Conservation (phyloP, 2,113 vertebrate species). For the Campylomormyrus tamandua region DNA sequence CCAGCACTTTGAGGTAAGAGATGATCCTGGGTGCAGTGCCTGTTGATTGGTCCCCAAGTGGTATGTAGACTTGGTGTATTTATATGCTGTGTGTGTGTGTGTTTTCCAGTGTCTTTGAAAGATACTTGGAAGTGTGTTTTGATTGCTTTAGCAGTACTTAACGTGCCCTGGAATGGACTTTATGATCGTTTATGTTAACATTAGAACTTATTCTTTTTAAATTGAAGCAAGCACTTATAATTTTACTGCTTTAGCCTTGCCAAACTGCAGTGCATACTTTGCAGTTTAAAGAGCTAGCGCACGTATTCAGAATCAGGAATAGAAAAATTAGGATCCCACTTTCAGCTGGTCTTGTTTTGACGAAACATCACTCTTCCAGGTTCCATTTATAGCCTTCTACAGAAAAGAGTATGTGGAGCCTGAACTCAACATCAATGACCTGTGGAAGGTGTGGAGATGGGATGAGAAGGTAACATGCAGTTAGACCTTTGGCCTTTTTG, state of each 20-base stretch:
- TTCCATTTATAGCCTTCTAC: slow-evolving; percentile 98
- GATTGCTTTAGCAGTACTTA: neutral
- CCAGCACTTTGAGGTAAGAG: slow-evolving; percentile 88
- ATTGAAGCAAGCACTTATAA: neutral
- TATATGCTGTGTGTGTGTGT: neutral
- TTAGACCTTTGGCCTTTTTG: neutral
- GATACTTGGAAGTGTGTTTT: neutral
- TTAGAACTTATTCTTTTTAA: neutral
- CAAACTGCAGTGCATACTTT: neutral
- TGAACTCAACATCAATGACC: slow-evolving; percentile 90
- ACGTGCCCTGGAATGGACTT: neutral
- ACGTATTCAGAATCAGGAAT: neutral
- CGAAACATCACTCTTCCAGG: slow-evolving; percentile 53
- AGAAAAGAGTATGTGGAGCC: slow-evolving; percentile 97
- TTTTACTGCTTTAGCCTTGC: neutral
- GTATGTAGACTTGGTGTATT: neutral
- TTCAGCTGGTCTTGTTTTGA: neutral
- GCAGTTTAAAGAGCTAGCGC: neutral
- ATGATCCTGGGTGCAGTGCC: neutral
- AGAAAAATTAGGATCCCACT: neutral
- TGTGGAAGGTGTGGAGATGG: slow-evolving; percentile 99
- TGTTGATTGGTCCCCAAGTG: neutral
- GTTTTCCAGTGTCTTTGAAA: neutral
- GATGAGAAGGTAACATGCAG: slow-evolving; percentile 84
- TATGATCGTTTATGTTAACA: neutral